Evolutionary conservation across 2,797 vertebrate genomes (phyloP).

Genomic region (Pseudochirops corinnae): DNA sequence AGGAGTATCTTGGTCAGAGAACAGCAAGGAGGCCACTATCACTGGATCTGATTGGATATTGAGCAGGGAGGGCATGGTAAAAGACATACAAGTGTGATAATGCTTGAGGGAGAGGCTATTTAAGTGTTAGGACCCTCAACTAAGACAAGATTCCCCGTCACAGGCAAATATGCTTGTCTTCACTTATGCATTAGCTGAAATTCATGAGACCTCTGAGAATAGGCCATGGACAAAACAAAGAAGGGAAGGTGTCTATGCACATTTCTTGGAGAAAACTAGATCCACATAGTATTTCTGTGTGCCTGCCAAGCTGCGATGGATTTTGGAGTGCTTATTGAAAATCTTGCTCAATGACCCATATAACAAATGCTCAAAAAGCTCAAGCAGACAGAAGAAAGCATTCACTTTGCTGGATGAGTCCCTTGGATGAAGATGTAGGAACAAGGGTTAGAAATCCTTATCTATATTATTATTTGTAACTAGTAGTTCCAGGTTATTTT

Average conservation of each 20-base stretch:
- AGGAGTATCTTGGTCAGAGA: background rate
- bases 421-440: background rate
- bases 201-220: background rate
- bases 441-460: background rate
- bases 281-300: background rate
- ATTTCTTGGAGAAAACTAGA: background rate
- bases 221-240: background rate
- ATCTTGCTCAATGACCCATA: background rate
- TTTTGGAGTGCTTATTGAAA: background rate
- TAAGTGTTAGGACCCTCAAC: background rate
- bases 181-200: background rate
- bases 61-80: background rate
- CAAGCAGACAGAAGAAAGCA: background rate
- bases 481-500: background rate
- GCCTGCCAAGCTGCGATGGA: background rate
- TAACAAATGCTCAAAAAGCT: background rate
- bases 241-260: background rate
- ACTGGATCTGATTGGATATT: background rate
- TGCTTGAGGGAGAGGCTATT: background rate
- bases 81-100: background rate
- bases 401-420: background rate
- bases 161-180: background rate
- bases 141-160: background rate
- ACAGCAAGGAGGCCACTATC: background rate
- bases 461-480: background rate